Conservation (phyloP, 2,113 vertebrate species). For the Pantherophis guttatus region DNA sequence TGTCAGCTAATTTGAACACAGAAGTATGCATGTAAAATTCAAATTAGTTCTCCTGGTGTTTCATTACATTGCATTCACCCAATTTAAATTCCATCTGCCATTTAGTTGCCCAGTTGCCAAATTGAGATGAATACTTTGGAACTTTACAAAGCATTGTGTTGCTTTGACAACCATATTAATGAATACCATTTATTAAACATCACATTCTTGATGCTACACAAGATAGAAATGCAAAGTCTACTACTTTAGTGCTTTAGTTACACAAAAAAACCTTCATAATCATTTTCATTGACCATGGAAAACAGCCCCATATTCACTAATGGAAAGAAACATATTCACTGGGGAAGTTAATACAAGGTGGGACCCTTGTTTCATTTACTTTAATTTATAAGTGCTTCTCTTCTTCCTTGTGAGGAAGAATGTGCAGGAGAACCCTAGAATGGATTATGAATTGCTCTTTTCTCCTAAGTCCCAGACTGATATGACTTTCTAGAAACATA, state of each 20-base stretch:
- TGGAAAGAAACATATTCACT: not conserved
- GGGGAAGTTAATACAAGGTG: too few relatives aligned
- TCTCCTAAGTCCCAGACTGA: not conserved
- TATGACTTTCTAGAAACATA: not conserved
- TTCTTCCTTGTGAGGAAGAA: not conserved
- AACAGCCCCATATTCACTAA: not conserved
- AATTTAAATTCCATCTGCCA: constrained; percentile 34
- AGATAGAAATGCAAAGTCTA: not conserved
- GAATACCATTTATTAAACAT: not conserved
- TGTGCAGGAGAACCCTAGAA: not conserved
- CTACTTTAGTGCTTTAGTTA: not conserved
- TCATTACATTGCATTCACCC: constrained; percentile 30
- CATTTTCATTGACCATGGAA: not conserved
- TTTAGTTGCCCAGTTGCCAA: constrained; percentile 18
- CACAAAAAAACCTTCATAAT: not conserved
- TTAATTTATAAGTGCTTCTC: not conserved
- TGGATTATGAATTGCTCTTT: not conserved
- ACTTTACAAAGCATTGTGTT: constrained; percentile 18
- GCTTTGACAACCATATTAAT: constrained; percentile 22
- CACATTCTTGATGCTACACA: not conserved
- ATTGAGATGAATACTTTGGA: constrained; percentile 1
- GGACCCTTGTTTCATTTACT: not conserved
- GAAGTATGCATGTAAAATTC: constrained; percentile 39
- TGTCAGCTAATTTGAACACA: constrained; percentile 44
- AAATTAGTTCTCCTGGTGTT: constrained; percentile 42